phyloP scores from a whole-genome alignment of 2,888 invertebrate genomes.

The Callinectes sapidus region DNA sequence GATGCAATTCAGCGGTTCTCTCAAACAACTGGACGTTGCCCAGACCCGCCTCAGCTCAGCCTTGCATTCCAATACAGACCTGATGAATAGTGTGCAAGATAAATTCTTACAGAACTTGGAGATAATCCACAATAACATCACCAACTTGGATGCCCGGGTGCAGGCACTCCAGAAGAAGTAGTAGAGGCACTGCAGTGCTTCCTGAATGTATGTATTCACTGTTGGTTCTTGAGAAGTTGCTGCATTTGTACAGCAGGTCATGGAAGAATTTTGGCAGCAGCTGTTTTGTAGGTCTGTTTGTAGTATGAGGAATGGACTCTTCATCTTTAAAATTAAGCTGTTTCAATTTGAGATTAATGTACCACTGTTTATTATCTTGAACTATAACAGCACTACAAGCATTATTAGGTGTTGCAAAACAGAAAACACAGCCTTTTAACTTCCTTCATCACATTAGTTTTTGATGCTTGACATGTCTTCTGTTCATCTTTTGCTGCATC shows the following conservation, averaged over 20 bases:
- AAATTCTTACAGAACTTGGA: conserved; percentile 88
- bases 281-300: background rate
- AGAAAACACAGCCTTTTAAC: background rate
- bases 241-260: background rate
- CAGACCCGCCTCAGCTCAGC: conserved; percentile 84
- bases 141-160: conserved; percentile 85
- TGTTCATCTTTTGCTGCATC: background rate
- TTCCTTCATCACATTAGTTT: background rate
- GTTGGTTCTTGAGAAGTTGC: background rate
- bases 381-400: background rate
- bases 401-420: background rate
- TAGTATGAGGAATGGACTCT: background rate
- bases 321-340: background rate
- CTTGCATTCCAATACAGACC: conserved; percentile 86
- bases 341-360: background rate
- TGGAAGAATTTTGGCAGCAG: background rate
- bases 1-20: conserved; percentile 88
- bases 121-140: conserved; percentile 85
- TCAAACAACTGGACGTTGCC: conserved; percentile 87
- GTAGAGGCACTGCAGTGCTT: background rate
- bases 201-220: background rate
- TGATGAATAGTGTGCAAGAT: conserved; percentile 87
- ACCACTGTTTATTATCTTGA: background rate
- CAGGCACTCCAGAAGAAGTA: conserved; percentile 79
- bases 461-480: background rate